These are phyloP conservation scores for Saxidomus purpurata DNA, from an alignment of 1,140 invertebrate species.

Conservation along the genomic window DNA sequence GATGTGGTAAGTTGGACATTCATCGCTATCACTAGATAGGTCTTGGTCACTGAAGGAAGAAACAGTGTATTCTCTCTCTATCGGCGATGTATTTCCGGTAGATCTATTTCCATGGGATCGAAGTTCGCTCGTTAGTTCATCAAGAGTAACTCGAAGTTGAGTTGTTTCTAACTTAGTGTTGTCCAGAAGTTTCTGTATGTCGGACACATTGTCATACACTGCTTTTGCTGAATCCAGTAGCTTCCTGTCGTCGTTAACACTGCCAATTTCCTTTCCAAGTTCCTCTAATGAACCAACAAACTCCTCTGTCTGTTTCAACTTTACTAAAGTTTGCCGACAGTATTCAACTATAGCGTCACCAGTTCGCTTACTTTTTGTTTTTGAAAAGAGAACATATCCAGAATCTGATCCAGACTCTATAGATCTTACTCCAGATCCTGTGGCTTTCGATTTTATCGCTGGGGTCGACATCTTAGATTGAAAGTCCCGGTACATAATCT, in stretches of 20 bases:
- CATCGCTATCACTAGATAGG: not conserved
- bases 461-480: not conserved
- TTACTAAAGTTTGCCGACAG: not conserved
- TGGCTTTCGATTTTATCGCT: not conserved
- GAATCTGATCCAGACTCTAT: not conserved
- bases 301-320: not conserved
- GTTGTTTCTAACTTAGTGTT: not conserved
- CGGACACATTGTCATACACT: not conserved
- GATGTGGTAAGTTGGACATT: not conserved
- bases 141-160: not conserved
- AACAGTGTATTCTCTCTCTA: not conserved
- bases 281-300: not conserved
- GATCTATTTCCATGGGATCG: not conserved
- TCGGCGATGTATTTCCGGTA: not conserved
- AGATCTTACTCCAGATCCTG: not conserved
- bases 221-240: not conserved
- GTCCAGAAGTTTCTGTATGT: not conserved
- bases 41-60: not conserved
- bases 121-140: not conserved
- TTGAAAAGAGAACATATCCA: not conserved
- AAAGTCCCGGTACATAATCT: not conserved
- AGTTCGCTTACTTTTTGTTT: not conserved
- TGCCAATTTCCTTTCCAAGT: not conserved
- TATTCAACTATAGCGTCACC: not conserved
- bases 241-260: not conserved